Base-by-base conservation (phyloP, 2,113 vertebrate species). In the Leucoraja erinaceus region DNA sequence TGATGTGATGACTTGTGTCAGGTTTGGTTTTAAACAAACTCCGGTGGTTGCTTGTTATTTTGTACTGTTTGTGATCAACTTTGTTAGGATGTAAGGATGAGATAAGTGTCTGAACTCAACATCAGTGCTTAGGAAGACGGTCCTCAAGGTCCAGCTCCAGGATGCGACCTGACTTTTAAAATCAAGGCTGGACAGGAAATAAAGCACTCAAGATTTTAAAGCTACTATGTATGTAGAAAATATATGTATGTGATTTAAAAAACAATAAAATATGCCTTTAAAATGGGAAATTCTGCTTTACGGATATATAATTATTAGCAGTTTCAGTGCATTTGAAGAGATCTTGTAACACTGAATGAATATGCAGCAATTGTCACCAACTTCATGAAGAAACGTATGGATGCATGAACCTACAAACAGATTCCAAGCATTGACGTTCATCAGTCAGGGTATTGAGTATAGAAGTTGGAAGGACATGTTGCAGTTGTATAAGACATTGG, bases 151-250 rank as follows among this genome's bases (percentile, higher is more conserved):
- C 93, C 93, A 93, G 95, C 94, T 96, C 95, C 94, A 94, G 94
- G 95, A 93, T 94, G 94, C 94, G 94, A 92, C 33, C 63, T 90
- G 56, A 93, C 11, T 93, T 94, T 94, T 56, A 59, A 83, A 93
- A 94, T 91, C 22, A 93, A 91, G 93, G 96, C 96, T 95, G 95
- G 95, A 96, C 95, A 95, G 93, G 95, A 94, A 96, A 94, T 94
- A 94, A 93, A 95, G 95, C 94, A 94, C 95, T 95, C 33, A 86
- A 96, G 95, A 97, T 97, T 97, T 97, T 96, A 95, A 97, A 96
- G 95, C 95, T 97, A 95, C 95, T 96, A 95, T 97, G 94, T 96
- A 95, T 96, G 95, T 97, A 97, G 94, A 95, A 96, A 96, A 95
- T 96, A 94, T 95, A 95, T 96, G 96, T 97, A 96, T 96, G 96